Conservation (phyloP, 2,797 vertebrate species). For the Silurus aristotelis region DNA sequence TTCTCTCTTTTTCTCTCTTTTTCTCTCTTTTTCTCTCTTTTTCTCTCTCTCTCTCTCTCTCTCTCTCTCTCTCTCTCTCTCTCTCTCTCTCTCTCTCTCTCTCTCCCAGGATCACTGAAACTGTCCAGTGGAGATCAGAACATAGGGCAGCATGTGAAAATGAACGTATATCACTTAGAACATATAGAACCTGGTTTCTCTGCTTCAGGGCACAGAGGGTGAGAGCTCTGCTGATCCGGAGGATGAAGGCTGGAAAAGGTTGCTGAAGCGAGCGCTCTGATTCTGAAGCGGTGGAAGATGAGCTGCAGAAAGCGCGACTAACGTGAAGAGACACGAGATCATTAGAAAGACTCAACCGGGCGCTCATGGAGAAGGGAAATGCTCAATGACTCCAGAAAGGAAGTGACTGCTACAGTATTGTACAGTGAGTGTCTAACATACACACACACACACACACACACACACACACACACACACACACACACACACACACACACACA, state of each 20-base stretch:
- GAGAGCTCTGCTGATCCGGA: constrained; percentile 16
- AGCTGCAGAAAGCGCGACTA: constrained; percentile 58
- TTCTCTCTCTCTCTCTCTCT: too few relatives aligned
- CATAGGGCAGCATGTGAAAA: not conserved
- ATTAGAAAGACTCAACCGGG: constrained; percentile 54
- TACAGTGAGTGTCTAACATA: constrained; percentile 38
- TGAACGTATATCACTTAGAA: not conserved
- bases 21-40: too few relatives aligned
- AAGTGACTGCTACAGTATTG: constrained; percentile 66
- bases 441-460: not conserved
- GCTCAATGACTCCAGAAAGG: constrained; percentile 45
- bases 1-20: too few relatives aligned
- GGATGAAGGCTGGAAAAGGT: constrained; percentile 42
- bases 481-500: constrained; percentile 19
- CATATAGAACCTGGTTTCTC: not conserved
- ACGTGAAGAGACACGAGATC: constrained; percentile 64
- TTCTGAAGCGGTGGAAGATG: constrained; percentile 28
- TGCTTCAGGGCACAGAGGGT: not conserved
- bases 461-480: too few relatives aligned
- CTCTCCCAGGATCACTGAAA: too few relatives aligned
- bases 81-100: too few relatives aligned
- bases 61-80: too few relatives aligned
- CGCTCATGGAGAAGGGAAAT: constrained; percentile 54
- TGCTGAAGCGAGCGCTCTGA: constrained; percentile 24
- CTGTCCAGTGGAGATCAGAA: not conserved